phyloP scores from a whole-genome alignment of 1,140 invertebrate species.

The Macrocentrus cingulum region DNA sequence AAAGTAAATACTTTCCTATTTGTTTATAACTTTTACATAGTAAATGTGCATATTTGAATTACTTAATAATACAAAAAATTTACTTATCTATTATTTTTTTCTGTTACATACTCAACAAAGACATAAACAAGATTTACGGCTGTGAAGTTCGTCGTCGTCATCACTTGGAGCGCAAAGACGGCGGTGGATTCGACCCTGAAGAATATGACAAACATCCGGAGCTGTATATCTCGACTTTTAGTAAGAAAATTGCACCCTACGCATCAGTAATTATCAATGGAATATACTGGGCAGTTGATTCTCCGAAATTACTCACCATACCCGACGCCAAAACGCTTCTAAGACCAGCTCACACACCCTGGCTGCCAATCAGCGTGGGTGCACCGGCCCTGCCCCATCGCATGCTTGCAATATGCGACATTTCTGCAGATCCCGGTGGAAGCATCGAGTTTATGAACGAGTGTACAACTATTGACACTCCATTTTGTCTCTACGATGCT shows the following conservation, averaged over 20 bases:
- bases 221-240: slow-evolving; percentile 93
- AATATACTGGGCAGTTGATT: slow-evolving; percentile 97
- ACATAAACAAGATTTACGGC: slow-evolving; percentile 90
- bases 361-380: slow-evolving; percentile 84
- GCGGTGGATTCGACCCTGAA: slow-evolving; percentile 83
- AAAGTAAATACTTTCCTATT: no score
- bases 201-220: slow-evolving; percentile 95
- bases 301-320: slow-evolving; percentile 93
- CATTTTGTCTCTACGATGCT: slow-evolving; percentile 98
- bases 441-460: slow-evolving; percentile 99
- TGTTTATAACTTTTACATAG: no score
- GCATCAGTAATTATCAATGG: slow-evolving; percentile 97
- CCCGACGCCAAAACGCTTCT: slow-evolving; percentile 96
- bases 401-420: slow-evolving; percentile 94
- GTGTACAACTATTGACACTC: slow-evolving; percentile 98
- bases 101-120: slow-evolving; percentile 57
- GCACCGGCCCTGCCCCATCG: slow-evolving; percentile 88
- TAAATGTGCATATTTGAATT: no score
- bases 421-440: slow-evolving; percentile 97
- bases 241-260: slow-evolving; percentile 95
- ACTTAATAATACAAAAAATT: no score
- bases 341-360: slow-evolving; percentile 84
- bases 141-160: slow-evolving; percentile 92
- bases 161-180: slow-evolving; percentile 90
- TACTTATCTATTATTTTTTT: no score